Evolutionary conservation across 2,797 vertebrate species (phyloP).

Genomic region (Philypnodon macrostomus): DNA sequence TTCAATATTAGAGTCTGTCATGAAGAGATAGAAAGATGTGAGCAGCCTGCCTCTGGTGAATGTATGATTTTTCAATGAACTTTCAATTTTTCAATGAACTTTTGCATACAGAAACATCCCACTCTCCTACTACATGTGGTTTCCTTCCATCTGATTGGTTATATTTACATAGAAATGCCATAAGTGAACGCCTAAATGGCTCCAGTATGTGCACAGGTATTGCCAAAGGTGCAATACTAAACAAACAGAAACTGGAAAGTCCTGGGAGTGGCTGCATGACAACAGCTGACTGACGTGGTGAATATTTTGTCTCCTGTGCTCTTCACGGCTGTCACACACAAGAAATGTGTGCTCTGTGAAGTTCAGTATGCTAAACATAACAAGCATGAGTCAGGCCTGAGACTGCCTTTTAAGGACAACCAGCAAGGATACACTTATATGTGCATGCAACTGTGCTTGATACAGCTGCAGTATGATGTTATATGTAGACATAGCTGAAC

Average conservation of each 20-base stretch:
- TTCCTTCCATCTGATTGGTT: not conserved
- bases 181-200: conserved; percentile 2
- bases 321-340: conserved; percentile 29
- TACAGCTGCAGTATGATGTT: no score
- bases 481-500: no score
- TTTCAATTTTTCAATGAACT: no score
- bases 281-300: conserved; percentile 45
- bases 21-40: no score
- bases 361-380: conserved; percentile 37
- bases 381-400: conserved; percentile 38
- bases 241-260: conserved; percentile 35
- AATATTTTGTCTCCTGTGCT: conserved; percentile 37
- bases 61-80: no score
- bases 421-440: conserved; percentile 13
- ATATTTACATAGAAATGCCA: not conserved
- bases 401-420: conserved; percentile 49
- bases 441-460: conserved; percentile 28
- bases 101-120: not conserved
- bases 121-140: not conserved
- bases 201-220: conserved; percentile 11
- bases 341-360: conserved; percentile 30
- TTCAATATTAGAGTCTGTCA: no score
- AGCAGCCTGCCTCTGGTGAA: no score
- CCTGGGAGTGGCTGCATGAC: conserved; percentile 28
- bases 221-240: conserved; percentile 14